These are phyloP conservation scores for Halictus ligatus DNA, from an alignment of 2,888 invertebrate genomes.

Conservation along the genomic window DNA sequence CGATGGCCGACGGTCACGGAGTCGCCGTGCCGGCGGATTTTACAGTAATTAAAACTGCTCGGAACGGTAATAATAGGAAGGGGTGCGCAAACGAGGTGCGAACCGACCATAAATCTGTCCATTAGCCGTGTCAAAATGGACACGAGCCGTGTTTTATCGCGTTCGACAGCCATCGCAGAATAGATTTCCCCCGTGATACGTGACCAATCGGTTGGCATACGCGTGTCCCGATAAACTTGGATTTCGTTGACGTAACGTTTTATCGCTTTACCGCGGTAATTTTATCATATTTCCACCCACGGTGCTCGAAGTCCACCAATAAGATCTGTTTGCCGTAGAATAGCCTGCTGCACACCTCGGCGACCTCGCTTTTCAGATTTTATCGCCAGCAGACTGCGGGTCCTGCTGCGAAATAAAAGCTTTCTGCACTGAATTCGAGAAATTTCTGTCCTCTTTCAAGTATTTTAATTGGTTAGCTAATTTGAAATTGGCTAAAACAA, in stretches of 20 bases:
- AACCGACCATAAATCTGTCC: constrained; percentile 60
- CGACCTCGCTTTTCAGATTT: background rate
- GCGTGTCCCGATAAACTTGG: constrained; percentile 56
- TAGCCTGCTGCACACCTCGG: background rate
- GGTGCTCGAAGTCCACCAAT: constrained; percentile 1
- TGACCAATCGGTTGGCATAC: constrained; percentile 59
- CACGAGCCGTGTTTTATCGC: constrained; percentile 64
- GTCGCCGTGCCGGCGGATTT: constrained; percentile 19
- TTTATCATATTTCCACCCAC: constrained; percentile 35
- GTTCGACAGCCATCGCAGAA: constrained; percentile 44
- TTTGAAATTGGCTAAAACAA: too few relatives aligned
- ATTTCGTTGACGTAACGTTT: constrained; percentile 40
- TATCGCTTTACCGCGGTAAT: constrained; percentile 34
- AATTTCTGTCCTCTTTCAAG: too few relatives aligned
- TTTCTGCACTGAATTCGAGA: too few relatives aligned
- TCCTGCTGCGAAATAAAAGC: too few relatives aligned
- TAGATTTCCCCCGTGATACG: constrained; percentile 64
- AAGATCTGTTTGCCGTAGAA: background rate
- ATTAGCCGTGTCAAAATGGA: constrained; percentile 52
- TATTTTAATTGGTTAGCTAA: too few relatives aligned
- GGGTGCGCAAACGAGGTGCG: constrained; percentile 48
- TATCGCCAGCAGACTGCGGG: too few relatives aligned
- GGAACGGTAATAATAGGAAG: constrained; percentile 39
- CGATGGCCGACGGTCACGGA: background rate
- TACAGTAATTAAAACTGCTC: constrained; percentile 29